Base-by-base conservation (phyloP, 2,888 invertebrate genomes). In the Hypercompe scribonia region DNA sequence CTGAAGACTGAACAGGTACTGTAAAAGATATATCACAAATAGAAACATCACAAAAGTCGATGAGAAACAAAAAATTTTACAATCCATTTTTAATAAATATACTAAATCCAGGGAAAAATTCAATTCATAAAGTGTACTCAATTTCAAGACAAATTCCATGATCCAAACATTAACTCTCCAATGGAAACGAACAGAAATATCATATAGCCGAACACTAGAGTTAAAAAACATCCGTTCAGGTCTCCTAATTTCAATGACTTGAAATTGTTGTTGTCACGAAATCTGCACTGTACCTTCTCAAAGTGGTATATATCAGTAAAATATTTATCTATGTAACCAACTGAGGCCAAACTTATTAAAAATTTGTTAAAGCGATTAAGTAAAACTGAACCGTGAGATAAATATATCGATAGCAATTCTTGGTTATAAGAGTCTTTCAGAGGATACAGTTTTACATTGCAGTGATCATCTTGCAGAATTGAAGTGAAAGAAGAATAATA, bases 341-440 rank as follows among this genome's bases (percentile, higher is more conserved):
- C 69, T 15, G 81, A 58, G 5, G 24, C 70, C 2, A 82, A 8
- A 28, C 46, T 68, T 21, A 70, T 46, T 7, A 72, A 24, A 70
- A 86, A 84, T 0, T 73, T 46, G 68, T 85, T 24, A 1, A 81
- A 80, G n/a, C 71, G 39, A 8, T 39, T 39, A 5, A 68, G 36
- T 18, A 89, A 77, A 70, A 82, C 74, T 0, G 91, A 90, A 18
- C 91, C 90, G 36, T 87, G 84, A 7, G 88, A 84, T 46, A 90
- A 86, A 70, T 82, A 85, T 63, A 88, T 42, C 0, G 87, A 84
- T 72, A 85, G 81, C 4, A 80, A 77, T n/a, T 84, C 34, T 24
- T 69, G 75, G 1, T 1, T 7, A 24, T 80, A 71, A 0, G 87
- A 76, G 36, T 85, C 81, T 13, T 78, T 78, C 46, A 90, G 65